phyloP scores from a whole-genome alignment of 2,888 invertebrate species.

The Chrysopilus asiliformis region DNA sequence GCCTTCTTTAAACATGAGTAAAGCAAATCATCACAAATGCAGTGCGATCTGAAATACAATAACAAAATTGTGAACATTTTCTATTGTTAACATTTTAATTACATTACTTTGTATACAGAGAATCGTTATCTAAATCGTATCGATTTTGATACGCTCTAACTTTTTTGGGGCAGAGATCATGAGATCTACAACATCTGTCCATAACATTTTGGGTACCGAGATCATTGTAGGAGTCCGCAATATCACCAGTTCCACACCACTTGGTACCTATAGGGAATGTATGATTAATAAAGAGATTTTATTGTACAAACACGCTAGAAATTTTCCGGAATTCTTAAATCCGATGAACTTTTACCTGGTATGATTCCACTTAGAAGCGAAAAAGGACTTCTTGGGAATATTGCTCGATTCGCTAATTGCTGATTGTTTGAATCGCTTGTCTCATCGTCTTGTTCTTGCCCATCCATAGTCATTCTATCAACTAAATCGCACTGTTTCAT shows the following conservation, averaged over 20 bases:
- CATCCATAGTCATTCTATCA: constrained; percentile 27
- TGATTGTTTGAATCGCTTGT: constrained; percentile 25
- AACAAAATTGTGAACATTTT: constrained; percentile 5
- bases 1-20: constrained; percentile 66
- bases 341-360: constrained; percentile 63
- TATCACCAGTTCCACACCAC: constrained; percentile 87
- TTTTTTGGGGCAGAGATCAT: constrained; percentile 83
- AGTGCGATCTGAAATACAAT: constrained; percentile 53
- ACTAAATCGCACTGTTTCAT: constrained; percentile 70
- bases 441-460: constrained; percentile 6
- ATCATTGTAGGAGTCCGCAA: constrained; percentile 71
- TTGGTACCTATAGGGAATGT: constrained; percentile 56
- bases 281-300: constrained; percentile 1
- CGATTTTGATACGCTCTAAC: constrained; percentile 41
- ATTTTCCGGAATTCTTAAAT: too few relatives aligned
- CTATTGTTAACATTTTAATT: background rate
- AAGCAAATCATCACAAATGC: constrained; percentile 72
- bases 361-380: constrained; percentile 65
- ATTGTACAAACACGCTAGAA: too few relatives aligned
- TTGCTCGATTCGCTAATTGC: constrained; percentile 20
- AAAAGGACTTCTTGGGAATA: constrained; percentile 51
- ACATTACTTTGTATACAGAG: constrained; percentile 64
- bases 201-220: constrained; percentile 56
- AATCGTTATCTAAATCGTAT: constrained; percentile 73
- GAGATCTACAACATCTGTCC: constrained; percentile 78